phyloP scores from a whole-genome alignment of 2,113 vertebrate species.

The Apus apus region DNA sequence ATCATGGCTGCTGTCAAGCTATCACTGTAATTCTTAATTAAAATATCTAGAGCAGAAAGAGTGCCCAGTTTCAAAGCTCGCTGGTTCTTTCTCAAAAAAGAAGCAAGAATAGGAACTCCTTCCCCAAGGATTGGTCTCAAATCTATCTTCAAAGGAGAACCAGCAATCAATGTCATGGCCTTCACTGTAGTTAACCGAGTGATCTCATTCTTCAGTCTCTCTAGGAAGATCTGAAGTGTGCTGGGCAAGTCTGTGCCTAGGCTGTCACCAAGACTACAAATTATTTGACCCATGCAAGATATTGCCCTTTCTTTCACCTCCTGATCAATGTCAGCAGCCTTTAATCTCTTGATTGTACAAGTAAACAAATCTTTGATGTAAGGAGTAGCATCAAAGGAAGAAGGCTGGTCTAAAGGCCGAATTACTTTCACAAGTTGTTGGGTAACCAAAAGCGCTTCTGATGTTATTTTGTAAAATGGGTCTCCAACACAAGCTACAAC shows the following conservation, averaged over 20 bases:
- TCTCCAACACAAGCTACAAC: slow-evolving; percentile 97
- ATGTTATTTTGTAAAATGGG: slow-evolving; percentile 99
- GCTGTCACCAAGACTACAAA: slow-evolving; percentile 96
- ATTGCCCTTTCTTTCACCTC: slow-evolving; percentile 98
- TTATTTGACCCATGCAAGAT: slow-evolving; percentile 98
- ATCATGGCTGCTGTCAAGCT: slow-evolving; percentile 95
- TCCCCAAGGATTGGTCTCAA: slow-evolving; percentile 92
- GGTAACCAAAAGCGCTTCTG: slow-evolving; percentile 95
- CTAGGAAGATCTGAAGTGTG: slow-evolving; percentile 95
- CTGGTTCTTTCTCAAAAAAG: slow-evolving; percentile 97
- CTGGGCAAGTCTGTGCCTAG: slow-evolving; percentile 91
- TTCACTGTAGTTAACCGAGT: slow-evolving; percentile 95
- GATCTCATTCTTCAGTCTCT: slow-evolving; percentile 97
- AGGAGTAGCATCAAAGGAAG: slow-evolving; percentile 92
- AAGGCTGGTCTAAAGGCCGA: slow-evolving; percentile 90
- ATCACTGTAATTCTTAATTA: slow-evolving; percentile 96
- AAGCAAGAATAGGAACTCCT: slow-evolving; percentile 96
- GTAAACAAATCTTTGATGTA: slow-evolving; percentile 96
- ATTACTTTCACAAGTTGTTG: slow-evolving; percentile 98
- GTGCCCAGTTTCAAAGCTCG: slow-evolving; percentile 95
- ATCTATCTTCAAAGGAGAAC: slow-evolving; percentile 94
- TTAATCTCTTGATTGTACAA: slow-evolving; percentile 94
- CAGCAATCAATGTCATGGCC: slow-evolving; percentile 94
- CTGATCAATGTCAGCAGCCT: slow-evolving; percentile 98
- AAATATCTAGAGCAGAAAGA: slow-evolving; percentile 92